Conservation (phyloP, 1,140 invertebrate species). For the Linepithema humile region DNA sequence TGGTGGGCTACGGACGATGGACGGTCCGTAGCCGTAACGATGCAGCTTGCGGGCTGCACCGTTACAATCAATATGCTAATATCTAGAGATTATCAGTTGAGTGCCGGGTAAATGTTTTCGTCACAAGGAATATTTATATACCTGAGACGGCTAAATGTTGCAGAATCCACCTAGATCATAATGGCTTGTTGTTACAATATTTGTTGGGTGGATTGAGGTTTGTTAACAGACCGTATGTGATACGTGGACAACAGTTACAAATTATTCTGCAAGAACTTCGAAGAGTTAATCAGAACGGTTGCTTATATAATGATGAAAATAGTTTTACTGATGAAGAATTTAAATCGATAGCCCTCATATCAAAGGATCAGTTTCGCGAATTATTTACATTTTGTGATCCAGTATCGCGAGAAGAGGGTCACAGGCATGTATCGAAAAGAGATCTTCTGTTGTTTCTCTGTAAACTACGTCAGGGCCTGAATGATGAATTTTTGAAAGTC, state of each 20-base stretch:
- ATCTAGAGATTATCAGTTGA: conserved; percentile 26
- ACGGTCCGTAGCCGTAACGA: too few relatives aligned
- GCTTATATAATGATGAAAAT: conserved; percentile 19
- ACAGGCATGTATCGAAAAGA: background rate
- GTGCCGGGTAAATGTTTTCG: conserved; percentile 7
- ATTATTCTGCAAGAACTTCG: conserved; percentile 7
- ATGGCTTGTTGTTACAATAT: conserved; percentile 10
- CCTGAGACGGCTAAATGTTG: conserved; percentile 14
- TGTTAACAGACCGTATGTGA: conserved; percentile 24
- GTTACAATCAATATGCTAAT: conserved; percentile 12
- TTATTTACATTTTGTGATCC: conserved; percentile 10
- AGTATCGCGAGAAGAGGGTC: background rate
- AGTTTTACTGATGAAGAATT: conserved; percentile 21
- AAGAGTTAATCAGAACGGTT: conserved; percentile 10
- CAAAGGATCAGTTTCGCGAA: background rate
- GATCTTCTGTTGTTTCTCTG: background rate
- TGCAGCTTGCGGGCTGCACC: too few relatives aligned
- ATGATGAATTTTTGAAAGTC: conserved; percentile 10
- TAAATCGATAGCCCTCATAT: conserved; percentile 9
- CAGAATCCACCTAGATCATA: conserved; percentile 6
- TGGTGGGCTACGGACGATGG: too few relatives aligned
- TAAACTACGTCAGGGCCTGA: background rate
- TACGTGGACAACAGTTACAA: conserved; percentile 9
- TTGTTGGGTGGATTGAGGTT: conserved; percentile 6
- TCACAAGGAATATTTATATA: conserved; percentile 29